These are phyloP conservation scores for Gallinago undulata DNA, from an alignment of 2,113 vertebrate genomes.

Conservation along the genomic window DNA sequence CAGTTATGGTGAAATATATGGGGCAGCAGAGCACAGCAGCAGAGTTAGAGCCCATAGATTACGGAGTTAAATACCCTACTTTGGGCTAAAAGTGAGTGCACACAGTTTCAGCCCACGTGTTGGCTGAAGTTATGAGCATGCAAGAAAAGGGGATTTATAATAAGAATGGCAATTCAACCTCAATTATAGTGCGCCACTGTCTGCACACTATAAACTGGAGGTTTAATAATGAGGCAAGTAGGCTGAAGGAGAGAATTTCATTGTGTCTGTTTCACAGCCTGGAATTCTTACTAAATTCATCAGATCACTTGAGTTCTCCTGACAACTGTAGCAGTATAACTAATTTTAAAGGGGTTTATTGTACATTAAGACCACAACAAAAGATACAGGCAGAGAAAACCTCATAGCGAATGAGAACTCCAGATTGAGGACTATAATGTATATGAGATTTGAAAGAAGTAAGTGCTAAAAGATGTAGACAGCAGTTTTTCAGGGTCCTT, in stretches of 20 bases:
- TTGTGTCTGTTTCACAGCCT: conserved; percentile 41
- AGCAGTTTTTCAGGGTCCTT: conserved; percentile 74
- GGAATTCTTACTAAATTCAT: conserved; percentile 42
- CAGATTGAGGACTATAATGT: conserved; percentile 52
- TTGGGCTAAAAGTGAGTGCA: neutral
- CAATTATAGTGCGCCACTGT: conserved; percentile 41
- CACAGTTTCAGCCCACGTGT: conserved; percentile 29
- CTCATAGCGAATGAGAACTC: conserved; percentile 22
- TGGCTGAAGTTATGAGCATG: conserved; percentile 44
- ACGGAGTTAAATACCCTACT: conserved; percentile 27
- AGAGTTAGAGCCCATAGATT: conserved; percentile 25
- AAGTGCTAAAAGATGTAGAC: conserved; percentile 70
- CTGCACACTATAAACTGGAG: conserved; percentile 55
- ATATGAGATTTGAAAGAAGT: conserved; percentile 66
- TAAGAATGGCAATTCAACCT: conserved; percentile 61
- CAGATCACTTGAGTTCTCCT: conserved; percentile 51
- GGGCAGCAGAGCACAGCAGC: conserved; percentile 1
- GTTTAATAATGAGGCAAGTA: conserved; percentile 57
- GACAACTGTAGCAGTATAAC: conserved; percentile 59
- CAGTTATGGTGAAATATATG: conserved; percentile 22
- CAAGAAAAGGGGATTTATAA: conserved; percentile 50
- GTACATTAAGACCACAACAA: conserved; percentile 53
- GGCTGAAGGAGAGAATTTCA: conserved; percentile 46
- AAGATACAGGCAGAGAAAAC: conserved; percentile 50
- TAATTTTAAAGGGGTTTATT: conserved; percentile 59